Evolutionary conservation across 2,113 vertebrate species (phyloP), one percentile per base, ranked within the genome.

Genomic region (Carassius carassius): DNA sequence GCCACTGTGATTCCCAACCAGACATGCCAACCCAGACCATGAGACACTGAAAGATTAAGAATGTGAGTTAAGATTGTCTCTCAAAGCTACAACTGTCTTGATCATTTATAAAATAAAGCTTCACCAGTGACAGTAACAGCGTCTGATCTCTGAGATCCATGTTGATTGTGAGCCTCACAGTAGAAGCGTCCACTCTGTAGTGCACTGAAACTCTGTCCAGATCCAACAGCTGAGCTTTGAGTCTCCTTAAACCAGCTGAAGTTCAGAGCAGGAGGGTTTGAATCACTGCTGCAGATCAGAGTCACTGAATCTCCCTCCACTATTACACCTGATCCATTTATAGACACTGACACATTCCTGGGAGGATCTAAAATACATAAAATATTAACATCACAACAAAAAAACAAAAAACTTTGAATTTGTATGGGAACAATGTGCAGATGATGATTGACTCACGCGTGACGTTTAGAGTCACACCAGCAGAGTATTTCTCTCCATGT

Each of bases 241-340:
- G 1, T 29, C 29, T 29, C 29, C 29, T 29, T 29, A 29, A 29
- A 29, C 29, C 29, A 29, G 29, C 29, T 29, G 29, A 29, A 29
- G 51, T 32, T 78, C 51, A 35, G 73, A 47, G 21, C 75, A 78
- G 75, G 75, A n/a, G 75, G 51, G 6, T 78, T 78, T 56, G 54
- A 21, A 56, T 56, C 17, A 56, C 54, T 56, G 54, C 17, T 56
- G 54, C 54, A 56, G 54, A 19, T 82, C 65, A 82, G 80, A 82
- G n/a, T 82, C 80, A 82, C 80, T 82, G 65, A 82, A 72, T 67
- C 75, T 12, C 29, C 75, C 4, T 17, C 29, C 29, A n/a, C 5
- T 78, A 37, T 60, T 60, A 17, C 58, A 13, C 25, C 49, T 32
- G 74, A 77, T 56, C 16, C 10, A 21, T 0, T 58, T 1, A 77